A percentile compares a stretch with the other conserved stretches of the same genome.
These are phyloP conservation scores for Forficula auricularia DNA, from an alignment of 1,140 invertebrate genomes.

Conservation along the genomic window DNA sequence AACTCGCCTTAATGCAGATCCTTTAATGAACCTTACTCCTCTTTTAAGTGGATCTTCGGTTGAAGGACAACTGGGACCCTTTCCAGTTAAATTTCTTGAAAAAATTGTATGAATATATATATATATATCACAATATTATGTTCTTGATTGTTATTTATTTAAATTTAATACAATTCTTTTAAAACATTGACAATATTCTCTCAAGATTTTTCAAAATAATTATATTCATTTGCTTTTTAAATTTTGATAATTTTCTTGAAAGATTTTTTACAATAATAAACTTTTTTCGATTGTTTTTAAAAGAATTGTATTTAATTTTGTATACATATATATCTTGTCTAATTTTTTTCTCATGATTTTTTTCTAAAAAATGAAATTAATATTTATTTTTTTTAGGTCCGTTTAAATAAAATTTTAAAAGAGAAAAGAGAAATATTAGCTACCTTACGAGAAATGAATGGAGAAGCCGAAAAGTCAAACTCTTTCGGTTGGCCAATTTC, in stretches of 20 bases:
- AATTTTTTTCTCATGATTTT: slow-evolving; percentile 15
- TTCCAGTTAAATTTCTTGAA: slow-evolving; percentile 69
- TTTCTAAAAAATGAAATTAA: slow-evolving; percentile 25
- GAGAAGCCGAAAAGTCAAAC: slow-evolving; percentile 70
- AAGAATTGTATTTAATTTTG: background rate
- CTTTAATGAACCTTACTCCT: slow-evolving; percentile 1
- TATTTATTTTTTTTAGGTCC: slow-evolving; percentile 27
- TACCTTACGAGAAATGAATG: slow-evolving; percentile 71
- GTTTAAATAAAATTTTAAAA: slow-evolving; percentile 67
- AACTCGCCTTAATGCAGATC: slow-evolving; percentile 2
- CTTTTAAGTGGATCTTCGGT: slow-evolving; percentile 25
- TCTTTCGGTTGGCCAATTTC: slow-evolving; percentile 58
- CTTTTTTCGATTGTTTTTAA: too few relatives aligned
- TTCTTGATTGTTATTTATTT: too few relatives aligned
- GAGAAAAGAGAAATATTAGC: slow-evolving; percentile 69
- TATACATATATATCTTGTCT: background rate
- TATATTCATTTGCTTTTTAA: too few relatives aligned
- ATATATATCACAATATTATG: too few relatives aligned
- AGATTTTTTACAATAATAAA: too few relatives aligned
- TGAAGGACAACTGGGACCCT: slow-evolving; percentile 42
- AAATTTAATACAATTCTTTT: slow-evolving; percentile 2
- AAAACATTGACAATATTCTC: background rate
- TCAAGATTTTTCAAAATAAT: too few relatives aligned
- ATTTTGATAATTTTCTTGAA: too few relatives aligned
- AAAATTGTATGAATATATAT: slow-evolving; percentile 44